A percentile compares a stretch with the other conserved stretches of the same genome.
Evolutionary conservation across 64 coral and sea anemone genomes (phyloP).

Genomic region (Cladopsammia gracilis): DNA sequence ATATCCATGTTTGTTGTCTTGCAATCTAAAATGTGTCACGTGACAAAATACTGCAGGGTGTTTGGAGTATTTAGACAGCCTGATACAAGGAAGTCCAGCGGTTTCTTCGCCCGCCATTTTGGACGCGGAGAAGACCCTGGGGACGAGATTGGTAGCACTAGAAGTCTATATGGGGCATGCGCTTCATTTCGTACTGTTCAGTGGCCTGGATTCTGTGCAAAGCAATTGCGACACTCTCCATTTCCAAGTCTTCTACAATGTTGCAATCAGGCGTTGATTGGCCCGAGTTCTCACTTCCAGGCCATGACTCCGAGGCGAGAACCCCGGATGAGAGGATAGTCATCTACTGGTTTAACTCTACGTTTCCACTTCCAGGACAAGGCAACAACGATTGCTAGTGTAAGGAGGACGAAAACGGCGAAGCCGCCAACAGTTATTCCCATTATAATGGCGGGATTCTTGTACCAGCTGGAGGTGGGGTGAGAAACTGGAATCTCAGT

Average conservation of each 20-base stretch:
- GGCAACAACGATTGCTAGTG: not conserved
- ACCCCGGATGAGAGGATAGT: slow-evolving; percentile 4
- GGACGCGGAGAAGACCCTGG: too few relatives aligned
- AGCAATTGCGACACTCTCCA: not conserved
- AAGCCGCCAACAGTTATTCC: not conserved
- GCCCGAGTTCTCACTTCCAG: not conserved
- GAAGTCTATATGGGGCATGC: not conserved
- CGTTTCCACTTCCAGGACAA: slow-evolving; percentile 13
- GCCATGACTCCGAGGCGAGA: not conserved
- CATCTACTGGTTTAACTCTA: not conserved
- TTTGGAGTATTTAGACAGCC: too few relatives aligned
- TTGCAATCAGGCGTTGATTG: not conserved
- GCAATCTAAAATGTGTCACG: too few relatives aligned
- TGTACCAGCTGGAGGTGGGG: slow-evolving; percentile 33
- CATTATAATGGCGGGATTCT: not conserved
- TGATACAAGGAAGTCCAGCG: too few relatives aligned
- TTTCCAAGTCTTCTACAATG: slow-evolving; percentile 6
- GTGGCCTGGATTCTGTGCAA: not conserved
- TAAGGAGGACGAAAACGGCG: not conserved
- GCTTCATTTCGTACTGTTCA: slow-evolving; percentile 16
- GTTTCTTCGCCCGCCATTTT: too few relatives aligned
- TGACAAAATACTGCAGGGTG: too few relatives aligned
- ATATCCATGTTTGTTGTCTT: too few relatives aligned
- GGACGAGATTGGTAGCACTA: not conserved
- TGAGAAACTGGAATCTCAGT: not conserved